phyloP scores from a whole-genome alignment of 2,797 vertebrate genomes.

The Rachycentron canadum region DNA sequence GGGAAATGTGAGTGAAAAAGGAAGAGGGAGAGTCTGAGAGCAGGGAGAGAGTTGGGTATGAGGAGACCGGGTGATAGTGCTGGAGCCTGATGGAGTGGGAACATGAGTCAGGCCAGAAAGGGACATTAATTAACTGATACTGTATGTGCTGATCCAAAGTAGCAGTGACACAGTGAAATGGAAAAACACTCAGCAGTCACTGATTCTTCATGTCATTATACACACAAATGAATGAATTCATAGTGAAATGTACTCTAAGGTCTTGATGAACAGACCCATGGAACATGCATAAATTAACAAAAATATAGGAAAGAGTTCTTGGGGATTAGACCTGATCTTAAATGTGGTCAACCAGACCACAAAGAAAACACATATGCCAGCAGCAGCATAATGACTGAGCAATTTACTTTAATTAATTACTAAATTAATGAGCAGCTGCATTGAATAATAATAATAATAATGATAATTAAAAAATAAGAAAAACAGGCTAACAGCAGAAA shows the following conservation, averaged over 20 bases:
- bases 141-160: conserved; percentile 48
- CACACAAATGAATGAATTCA: no score
- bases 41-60: conserved; percentile 23
- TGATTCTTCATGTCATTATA: conserved; percentile 13
- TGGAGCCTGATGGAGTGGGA: conserved; percentile 29
- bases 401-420: no score
- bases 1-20: conserved; percentile 54
- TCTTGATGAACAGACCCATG: neutral
- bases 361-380: neutral
- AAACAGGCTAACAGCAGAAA: neutral
- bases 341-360: neutral
- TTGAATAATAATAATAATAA: no score
- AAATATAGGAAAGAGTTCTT: no score
- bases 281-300: no score
- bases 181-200: conserved; percentile 16
- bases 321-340: neutral
- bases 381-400: no score
- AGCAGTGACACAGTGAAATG: conserved; percentile 15
- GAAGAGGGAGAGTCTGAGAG: conserved; percentile 28
- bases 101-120: conserved; percentile 27
- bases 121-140: conserved; percentile 70
- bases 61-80: neutral
- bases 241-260: neutral
- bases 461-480: no score
- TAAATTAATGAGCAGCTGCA: no score